These are phyloP conservation scores for Nyctalus aviator DNA, from an alignment of 2,797 vertebrate genomes.

Conservation along the genomic window DNA sequence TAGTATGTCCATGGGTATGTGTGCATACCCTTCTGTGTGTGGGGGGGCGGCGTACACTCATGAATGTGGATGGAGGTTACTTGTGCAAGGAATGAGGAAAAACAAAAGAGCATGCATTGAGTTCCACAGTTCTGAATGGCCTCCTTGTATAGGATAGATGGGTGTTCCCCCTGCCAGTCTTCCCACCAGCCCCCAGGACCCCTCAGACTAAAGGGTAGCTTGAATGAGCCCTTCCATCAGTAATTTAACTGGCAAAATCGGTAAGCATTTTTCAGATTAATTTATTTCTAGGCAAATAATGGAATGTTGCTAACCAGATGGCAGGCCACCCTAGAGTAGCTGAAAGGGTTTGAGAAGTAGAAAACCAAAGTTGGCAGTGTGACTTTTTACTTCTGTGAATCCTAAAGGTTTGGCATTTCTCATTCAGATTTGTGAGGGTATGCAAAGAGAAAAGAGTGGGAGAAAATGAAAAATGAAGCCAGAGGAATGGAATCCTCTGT, in stretches of 20 bases:
- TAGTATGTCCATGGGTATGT: conserved; percentile 58
- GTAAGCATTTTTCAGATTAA: conserved; percentile 61
- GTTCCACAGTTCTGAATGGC: conserved; percentile 48
- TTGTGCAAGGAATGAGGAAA: conserved; percentile 58
- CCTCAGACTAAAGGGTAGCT: not conserved
- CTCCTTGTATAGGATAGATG: conserved; percentile 54
- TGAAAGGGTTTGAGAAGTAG: conserved; percentile 57
- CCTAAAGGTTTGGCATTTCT: conserved; percentile 65
- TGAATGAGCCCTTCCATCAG: not conserved
- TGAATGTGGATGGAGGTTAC: conserved; percentile 48
- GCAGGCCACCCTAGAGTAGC: conserved; percentile 35
- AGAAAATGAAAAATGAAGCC: conserved; percentile 66
- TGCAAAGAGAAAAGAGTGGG: conserved; percentile 52
- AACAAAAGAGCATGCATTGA: not conserved
- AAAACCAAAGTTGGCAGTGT: conserved; percentile 63
- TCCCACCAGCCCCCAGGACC: not conserved
- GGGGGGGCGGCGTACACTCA: not conserved
- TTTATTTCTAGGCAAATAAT: conserved; percentile 50
- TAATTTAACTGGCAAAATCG: conserved; percentile 43
- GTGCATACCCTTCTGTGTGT: conserved; percentile 5
- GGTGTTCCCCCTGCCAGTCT: not conserved
- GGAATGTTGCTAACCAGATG: conserved; percentile 63
- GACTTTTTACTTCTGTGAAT: conserved; percentile 68
- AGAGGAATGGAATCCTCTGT: conserved; percentile 37
- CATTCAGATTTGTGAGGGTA: conserved; percentile 43